These are phyloP conservation scores for Orbicella faveolata DNA, from an alignment of 64 coral and sea anemone genomes.

Conservation along the genomic window DNA sequence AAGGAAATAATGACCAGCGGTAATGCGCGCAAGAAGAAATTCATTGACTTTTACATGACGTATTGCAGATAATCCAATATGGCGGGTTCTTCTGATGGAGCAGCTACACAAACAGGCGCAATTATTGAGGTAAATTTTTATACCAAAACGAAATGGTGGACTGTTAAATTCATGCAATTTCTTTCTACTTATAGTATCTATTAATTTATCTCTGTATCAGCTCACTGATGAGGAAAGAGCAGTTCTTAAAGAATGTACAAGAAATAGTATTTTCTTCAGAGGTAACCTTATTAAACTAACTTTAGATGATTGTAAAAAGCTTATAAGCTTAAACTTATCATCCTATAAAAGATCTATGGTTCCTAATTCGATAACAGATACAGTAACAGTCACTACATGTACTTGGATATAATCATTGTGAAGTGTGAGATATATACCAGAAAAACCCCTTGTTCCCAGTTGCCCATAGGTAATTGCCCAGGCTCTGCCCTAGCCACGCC, in stretches of 20 bases:
- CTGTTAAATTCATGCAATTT: not conserved
- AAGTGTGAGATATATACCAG: no score
- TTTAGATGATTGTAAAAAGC: not conserved
- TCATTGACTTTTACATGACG: not conserved
- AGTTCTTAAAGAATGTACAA: slow-evolving; percentile 44
- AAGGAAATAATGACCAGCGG: not conserved
- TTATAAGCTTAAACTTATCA: no score
- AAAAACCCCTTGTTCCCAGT: no score
- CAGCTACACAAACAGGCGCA: not conserved
- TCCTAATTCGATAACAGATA: no score
- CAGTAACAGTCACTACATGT: no score
- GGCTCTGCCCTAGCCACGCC: no score
- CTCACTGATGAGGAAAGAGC: slow-evolving; percentile 55
- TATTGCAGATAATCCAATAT: not conserved
- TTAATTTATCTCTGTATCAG: not conserved
- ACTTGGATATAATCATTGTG: no score
- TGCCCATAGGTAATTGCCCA: no score
- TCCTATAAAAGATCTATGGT: no score
- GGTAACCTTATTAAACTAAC: slow-evolving; percentile 1
- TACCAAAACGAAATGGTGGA: not conserved
- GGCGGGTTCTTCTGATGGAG: not conserved
- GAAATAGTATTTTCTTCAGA: slow-evolving; percentile 51
- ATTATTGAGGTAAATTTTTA: slow-evolving; percentile 1
- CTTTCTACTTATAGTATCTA: not conserved
- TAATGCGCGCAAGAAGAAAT: not conserved